Conservation (phyloP, 2,888 invertebrate species). For the Formica aserva region DNA sequence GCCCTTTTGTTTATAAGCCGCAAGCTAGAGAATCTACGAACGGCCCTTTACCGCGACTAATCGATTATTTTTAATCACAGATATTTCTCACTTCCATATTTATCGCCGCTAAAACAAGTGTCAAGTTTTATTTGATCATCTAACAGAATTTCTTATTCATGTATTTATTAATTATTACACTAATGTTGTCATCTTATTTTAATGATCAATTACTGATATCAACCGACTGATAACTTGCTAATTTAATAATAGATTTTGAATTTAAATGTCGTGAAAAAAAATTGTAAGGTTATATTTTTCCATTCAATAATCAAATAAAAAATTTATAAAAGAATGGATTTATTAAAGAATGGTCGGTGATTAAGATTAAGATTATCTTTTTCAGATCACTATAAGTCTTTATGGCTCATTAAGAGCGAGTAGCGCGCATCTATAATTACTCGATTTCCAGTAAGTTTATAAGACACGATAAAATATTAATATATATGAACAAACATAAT, state of each 20-base stretch:
- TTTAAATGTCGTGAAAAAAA: neutral
- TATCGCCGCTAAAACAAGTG: neutral
- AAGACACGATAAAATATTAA: neutral
- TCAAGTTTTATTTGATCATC: neutral
- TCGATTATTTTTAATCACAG: conserved; percentile 40
- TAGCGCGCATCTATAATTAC: neutral
- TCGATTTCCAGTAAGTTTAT: neutral
- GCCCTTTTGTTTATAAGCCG: conserved; percentile 51
- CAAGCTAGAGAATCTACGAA: conserved; percentile 15
- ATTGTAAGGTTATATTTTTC: neutral
- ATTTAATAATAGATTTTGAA: neutral
- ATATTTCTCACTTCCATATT: conserved; percentile 25
- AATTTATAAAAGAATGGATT: neutral
- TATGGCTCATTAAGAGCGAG: neutral
- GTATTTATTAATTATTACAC: neutral
- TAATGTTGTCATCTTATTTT: neutral
- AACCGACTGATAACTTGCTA: neutral
- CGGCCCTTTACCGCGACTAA: conserved; percentile 25
- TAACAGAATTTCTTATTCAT: conserved; percentile 7
- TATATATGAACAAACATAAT: neutral
- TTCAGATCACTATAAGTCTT: neutral
- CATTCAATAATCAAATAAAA: neutral
- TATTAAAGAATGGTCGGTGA: neutral
- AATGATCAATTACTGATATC: neutral
- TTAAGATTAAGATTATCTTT: neutral